A percentile compares a stretch with the other conserved stretches of the same genome.
Evolutionary conservation across 2,797 vertebrate genomes (phyloP).

Genomic region (Paramormyrops hopkinsi): DNA sequence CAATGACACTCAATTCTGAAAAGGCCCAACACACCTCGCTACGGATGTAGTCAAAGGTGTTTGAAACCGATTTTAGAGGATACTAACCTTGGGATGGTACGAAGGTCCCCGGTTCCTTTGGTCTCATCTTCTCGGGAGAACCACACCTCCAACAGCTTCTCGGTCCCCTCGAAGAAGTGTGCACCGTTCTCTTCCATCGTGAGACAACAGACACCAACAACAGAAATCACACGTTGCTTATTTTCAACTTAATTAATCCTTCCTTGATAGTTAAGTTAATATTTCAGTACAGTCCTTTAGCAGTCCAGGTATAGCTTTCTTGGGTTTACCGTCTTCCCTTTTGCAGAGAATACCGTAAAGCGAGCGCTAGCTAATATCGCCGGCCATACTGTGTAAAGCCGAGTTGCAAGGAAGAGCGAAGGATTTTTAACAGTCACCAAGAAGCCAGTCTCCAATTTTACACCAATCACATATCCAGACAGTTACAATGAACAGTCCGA

Average conservation of each 20-base stretch:
- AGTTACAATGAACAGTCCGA: neutral
- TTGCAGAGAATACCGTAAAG: conserved; percentile 89
- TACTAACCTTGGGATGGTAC: conserved; percentile 87
- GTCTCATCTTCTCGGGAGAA: conserved; percentile 85
- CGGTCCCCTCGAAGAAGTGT: conserved; percentile 99
- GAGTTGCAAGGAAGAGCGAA: conserved; percentile 33
- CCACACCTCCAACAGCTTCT: conserved; percentile 98
- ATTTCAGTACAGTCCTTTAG: conserved; percentile 64
- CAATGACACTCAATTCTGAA: neutral
- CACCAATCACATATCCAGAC: conserved; percentile 32
- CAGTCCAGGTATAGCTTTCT: conserved; percentile 83
- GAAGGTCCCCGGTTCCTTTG: conserved; percentile 92
- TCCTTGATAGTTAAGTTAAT: conserved; percentile 56
- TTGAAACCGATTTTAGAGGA: neutral
- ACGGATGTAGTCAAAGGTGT: neutral
- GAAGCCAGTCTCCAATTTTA: conserved; percentile 25
- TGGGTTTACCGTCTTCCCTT: conserved; percentile 86
- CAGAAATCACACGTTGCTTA: conserved; percentile 72
- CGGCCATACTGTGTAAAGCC: conserved; percentile 99
- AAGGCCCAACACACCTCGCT: neutral
- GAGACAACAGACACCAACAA: conserved; percentile 87
- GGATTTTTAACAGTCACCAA: conserved; percentile 50
- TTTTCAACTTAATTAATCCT: conserved; percentile 48
- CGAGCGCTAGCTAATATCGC: conserved; percentile 99
- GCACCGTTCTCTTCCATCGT: conserved; percentile 92